A percentile compares a stretch with the other conserved stretches of the same genome.
Conservation (phyloP, 2,113 vertebrate genomes). For the Diadophis punctatus region DNA sequence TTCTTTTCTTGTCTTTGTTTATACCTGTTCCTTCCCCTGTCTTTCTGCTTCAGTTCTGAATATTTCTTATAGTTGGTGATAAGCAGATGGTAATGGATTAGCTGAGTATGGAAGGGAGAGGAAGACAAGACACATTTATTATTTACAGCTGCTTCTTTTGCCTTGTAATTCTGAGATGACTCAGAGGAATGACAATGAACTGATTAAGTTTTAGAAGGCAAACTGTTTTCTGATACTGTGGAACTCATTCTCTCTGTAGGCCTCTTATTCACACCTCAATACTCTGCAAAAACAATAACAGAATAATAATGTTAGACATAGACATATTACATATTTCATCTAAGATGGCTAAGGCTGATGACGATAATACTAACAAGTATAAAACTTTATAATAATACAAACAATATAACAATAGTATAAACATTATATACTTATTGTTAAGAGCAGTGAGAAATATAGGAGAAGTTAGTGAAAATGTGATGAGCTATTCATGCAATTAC, state of each 20-base stretch:
- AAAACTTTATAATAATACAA: not conserved
- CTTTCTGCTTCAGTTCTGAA: not conserved
- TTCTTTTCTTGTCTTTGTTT: not conserved
- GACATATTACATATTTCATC: not conserved
- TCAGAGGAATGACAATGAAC: slow-evolving; percentile 45
- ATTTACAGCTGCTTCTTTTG: slow-evolving; percentile 54
- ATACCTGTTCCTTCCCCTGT: not conserved
- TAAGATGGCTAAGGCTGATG: not conserved
- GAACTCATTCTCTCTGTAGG: slow-evolving; percentile 44
- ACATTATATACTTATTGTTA: not conserved
- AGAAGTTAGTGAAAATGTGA: not conserved
- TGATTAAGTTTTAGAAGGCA: slow-evolving; percentile 43
- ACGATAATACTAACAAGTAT: no score
- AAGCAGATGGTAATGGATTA: slow-evolving; percentile 2
- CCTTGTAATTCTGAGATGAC: slow-evolving; percentile 69
- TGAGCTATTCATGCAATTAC: not conserved
- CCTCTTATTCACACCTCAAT: slow-evolving; percentile 42
- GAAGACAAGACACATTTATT: slow-evolving; percentile 32
- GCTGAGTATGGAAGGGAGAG: slow-evolving; percentile 11
- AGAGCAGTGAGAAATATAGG: not conserved
- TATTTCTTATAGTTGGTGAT: not conserved
- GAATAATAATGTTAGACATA: not conserved
- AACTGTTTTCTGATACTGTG: slow-evolving; percentile 61
- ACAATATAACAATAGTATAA: not conserved
- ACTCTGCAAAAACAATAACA: slow-evolving; percentile 50